A percentile compares a stretch with the other conserved stretches of the same genome.
Conservation (phyloP, 2,888 invertebrate genomes). For the Empis stercorea region DNA sequence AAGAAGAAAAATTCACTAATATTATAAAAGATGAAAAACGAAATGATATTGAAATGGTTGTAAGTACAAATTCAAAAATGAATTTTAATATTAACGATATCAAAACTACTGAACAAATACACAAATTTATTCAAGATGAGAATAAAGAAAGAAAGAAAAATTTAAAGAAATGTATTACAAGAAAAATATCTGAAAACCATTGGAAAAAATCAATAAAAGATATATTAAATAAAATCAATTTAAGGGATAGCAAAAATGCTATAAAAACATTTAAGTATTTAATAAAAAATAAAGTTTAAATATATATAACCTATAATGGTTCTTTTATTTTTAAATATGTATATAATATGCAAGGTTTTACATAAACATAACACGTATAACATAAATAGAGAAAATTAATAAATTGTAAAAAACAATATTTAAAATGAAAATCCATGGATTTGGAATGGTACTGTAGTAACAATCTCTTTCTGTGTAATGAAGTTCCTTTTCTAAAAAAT, state of each 20-base stretch:
- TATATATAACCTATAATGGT: background rate
- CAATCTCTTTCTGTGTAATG: constrained; percentile 19
- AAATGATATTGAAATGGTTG: too few species aligned
- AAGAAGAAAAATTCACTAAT: too few species aligned
- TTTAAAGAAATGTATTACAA: constrained; percentile 18
- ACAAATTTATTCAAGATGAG: constrained; percentile 24
- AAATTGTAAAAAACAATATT: background rate
- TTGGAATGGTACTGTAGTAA: constrained; percentile 14
- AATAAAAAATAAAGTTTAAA: constrained; percentile 22
- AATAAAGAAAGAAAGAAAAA: constrained; percentile 18
- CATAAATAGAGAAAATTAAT: too few species aligned
- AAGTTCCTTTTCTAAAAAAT: constrained; percentile 19
- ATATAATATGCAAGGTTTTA: too few species aligned
- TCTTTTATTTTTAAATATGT: too few species aligned
- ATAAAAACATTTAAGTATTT: constrained; percentile 27
- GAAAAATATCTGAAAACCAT: constrained; percentile 22
- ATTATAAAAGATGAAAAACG: too few species aligned
- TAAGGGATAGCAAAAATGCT: constrained; percentile 22
- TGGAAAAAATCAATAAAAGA: constrained; percentile 26
- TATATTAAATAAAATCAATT: constrained; percentile 22
- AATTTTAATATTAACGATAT: background rate
- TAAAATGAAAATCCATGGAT: background rate
- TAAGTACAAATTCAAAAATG: too few species aligned
- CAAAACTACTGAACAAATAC: constrained; percentile 20
- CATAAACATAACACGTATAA: too few species aligned